These are phyloP conservation scores for Callyntrura guangdongensis DNA, from an alignment of 2,888 invertebrate genomes.

Conservation along the genomic window DNA sequence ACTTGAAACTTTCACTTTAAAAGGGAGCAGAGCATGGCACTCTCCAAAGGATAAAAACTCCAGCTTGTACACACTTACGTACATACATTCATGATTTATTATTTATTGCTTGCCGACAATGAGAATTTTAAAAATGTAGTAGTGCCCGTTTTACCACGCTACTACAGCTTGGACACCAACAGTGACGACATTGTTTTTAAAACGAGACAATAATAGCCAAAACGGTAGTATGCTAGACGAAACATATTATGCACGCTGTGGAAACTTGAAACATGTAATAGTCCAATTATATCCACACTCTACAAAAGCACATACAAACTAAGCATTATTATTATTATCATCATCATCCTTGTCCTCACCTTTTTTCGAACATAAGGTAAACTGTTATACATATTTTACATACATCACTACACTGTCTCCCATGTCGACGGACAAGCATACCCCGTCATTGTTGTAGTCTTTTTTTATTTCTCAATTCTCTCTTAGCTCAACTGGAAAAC, in stretches of 20 bases:
- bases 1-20: too few relatives aligned
- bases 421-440: background rate
- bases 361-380: background rate
- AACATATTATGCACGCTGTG: background rate
- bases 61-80: background rate
- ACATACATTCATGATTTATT: conserved; percentile 37
- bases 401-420: background rate
- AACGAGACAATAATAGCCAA: background rate
- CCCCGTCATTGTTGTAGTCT: background rate
- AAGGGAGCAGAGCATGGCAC: too few relatives aligned
- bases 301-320: background rate
- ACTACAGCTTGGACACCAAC: background rate
- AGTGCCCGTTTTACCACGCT: background rate
- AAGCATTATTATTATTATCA: background rate
- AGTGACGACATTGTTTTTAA: conserved; percentile 9
- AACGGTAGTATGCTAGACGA: background rate
- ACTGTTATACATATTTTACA: background rate
- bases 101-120: conserved; percentile 73
- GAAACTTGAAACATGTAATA: background rate
- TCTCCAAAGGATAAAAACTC: background rate
- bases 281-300: background rate
- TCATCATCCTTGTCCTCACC: background rate
- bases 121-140: conserved; percentile 72
- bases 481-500: background rate
- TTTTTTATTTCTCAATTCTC: conserved; percentile 33